phyloP scores from a whole-genome alignment of 1,140 invertebrate species.

The Macrocentrus cingulum region DNA sequence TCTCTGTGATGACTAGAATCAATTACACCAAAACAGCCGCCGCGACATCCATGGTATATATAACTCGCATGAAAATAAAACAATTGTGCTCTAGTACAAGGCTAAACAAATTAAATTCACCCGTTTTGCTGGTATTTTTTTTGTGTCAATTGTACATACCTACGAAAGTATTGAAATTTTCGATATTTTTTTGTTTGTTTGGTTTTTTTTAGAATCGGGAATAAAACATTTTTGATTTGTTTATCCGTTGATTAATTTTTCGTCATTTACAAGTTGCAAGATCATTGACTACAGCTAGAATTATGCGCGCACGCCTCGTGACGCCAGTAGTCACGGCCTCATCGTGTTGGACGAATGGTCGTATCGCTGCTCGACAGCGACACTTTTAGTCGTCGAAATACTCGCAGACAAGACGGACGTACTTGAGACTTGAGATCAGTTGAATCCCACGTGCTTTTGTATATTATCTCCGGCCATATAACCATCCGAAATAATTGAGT shows the following conservation, averaged over 20 bases:
- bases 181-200: no score
- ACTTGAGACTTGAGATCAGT: background rate
- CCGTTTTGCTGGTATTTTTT: slow-evolving; percentile 1
- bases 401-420: slow-evolving; percentile 22
- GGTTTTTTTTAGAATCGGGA: no score
- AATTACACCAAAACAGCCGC: slow-evolving; percentile 15
- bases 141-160: background rate
- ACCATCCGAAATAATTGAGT: background rate
- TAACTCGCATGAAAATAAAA: slow-evolving; percentile 24
- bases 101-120: slow-evolving; percentile 24
- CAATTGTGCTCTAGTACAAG: slow-evolving; percentile 26
- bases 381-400: slow-evolving; percentile 31
- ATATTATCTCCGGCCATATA: background rate
- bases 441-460: slow-evolving; percentile 9
- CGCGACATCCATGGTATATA: slow-evolving; percentile 9
- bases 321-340: slow-evolving; percentile 19
- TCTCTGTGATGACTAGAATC: slow-evolving; percentile 7
- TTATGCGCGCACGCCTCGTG: slow-evolving; percentile 17
- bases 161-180: background rate
- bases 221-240: no score
- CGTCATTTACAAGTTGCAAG: background rate
- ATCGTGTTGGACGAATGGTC: slow-evolving; percentile 26
- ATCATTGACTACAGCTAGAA: background rate
- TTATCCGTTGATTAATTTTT: no score
- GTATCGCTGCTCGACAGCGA: slow-evolving; percentile 24